phyloP scores from a whole-genome alignment of 2,888 invertebrate species.

The Catocala nupta region DNA sequence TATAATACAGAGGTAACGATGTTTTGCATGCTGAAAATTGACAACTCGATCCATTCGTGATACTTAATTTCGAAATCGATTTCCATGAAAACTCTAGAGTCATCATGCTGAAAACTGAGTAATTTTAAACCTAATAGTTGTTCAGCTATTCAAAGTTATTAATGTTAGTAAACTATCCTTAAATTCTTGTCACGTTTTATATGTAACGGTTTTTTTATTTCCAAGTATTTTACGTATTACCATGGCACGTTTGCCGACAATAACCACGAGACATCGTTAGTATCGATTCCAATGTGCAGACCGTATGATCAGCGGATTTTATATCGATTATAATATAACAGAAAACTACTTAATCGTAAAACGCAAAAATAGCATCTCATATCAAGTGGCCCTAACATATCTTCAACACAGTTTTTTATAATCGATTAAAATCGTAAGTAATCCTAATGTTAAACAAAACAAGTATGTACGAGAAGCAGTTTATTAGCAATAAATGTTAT shows the following conservation, averaged over 20 bases:
- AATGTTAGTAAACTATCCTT: too few relatives aligned
- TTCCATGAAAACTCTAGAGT: conserved; percentile 16
- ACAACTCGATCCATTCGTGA: not conserved
- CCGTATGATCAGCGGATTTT: conserved; percentile 4
- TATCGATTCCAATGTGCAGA: too few relatives aligned
- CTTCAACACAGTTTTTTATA: conserved; percentile 42
- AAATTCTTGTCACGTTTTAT: too few relatives aligned
- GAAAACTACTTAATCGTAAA: too few relatives aligned
- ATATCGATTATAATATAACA: too few relatives aligned
- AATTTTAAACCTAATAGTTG: not conserved
- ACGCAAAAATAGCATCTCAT: too few relatives aligned
- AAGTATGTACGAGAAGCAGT: conserved; percentile 55
- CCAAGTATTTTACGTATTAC: too few relatives aligned
- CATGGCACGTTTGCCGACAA: too few relatives aligned
- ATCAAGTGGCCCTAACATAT: too few relatives aligned
- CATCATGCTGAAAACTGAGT: conserved; percentile 1
- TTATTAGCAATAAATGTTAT: conserved; percentile 51
- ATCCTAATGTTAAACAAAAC: conserved; percentile 53
- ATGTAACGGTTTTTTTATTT: too few relatives aligned
- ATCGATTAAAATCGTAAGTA: conserved; percentile 51
- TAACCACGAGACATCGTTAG: too few relatives aligned
- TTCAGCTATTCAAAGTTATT: not conserved
- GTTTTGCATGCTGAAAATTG: not conserved
- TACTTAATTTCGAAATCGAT: conserved; percentile 3
- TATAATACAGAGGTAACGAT: too few relatives aligned